Evolutionary conservation across 2,797 vertebrate species (phyloP).

Genomic region (Darevskia mixta): DNA sequence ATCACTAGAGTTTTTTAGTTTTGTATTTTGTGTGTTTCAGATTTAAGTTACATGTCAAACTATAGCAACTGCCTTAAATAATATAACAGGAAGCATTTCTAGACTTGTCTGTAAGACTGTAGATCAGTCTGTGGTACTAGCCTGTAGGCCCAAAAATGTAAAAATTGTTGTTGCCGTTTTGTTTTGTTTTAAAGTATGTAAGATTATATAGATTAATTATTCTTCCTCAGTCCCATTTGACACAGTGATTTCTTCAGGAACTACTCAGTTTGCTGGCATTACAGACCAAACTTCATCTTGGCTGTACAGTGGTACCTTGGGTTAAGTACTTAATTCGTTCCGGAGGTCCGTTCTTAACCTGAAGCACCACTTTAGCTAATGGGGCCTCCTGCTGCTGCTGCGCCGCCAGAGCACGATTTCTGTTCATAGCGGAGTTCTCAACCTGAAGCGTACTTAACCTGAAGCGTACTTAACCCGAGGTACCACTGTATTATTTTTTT

Average conservation of each 20-base stretch:
- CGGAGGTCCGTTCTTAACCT: too few species aligned
- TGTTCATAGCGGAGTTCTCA: too few species aligned
- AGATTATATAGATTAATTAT: too few species aligned
- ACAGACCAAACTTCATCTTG: neutral
- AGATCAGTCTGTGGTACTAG: neutral
- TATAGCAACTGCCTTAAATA: neutral
- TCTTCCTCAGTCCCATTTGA: rapidly evolving
- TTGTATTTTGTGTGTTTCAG: neutral
- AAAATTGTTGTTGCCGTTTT: too few species aligned
- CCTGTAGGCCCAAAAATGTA: neutral
- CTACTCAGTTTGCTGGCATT: neutral
- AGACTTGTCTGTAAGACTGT: neutral
- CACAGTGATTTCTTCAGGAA: conserved; percentile 1
- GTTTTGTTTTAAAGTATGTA: too few species aligned
- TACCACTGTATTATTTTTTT: neutral
- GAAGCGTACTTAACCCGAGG: too few species aligned
- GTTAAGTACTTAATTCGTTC: too few species aligned
- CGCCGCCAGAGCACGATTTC: too few species aligned
- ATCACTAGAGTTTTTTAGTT: neutral
- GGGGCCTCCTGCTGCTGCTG: too few species aligned
- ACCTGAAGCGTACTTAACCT: too few species aligned
- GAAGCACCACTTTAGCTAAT: too few species aligned
- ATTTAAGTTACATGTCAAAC: neutral
- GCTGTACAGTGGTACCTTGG: neutral
- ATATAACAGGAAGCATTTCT: neutral